Base-by-base conservation (phyloP, 2,888 invertebrate genomes). In the Drosophila vallismaia region DNA sequence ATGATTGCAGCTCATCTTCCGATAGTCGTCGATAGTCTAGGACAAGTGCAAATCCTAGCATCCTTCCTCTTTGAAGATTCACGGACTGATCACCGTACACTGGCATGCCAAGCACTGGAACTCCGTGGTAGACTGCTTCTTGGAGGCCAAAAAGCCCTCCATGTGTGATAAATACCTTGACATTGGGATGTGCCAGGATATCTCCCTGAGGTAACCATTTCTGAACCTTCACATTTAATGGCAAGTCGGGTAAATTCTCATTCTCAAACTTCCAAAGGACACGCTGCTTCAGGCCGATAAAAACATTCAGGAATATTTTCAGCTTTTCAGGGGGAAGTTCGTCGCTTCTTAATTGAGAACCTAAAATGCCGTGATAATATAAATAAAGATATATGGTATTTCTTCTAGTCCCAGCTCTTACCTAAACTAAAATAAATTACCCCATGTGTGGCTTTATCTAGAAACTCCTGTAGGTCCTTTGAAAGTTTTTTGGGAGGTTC, bases 151-250 rank as follows among this genome's bases (percentile, higher is more conserved):
- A 82, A 0, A 88, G 73, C 0, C 89, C 89, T 0, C 91, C 92
- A 29, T 92, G 92, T 0, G 90, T 84, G 9, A 92, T 91, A 60
- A 92, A 92, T 0, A 92, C 74, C 62, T 88, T 91, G 0, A 92
- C 77, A 62, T 92, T 92, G 0, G 84, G 89, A 80, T 92, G 92
- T 0, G 88, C 91, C 75, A 90, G 55, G 14, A 93, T 89, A 73
- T 92, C 92, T 48, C 86, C 89, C 75, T 93, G 93, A 0, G 93
- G 93, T 62, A 93, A 79, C 93, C 93, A 93, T 38, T 91, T 91
- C 26, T 88, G 84, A 0, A 92, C 59, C 72, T 90, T 88, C 0
- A 93, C 82, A 75, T 92, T 92, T 4, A 75, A 53, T 0, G 92
- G 90, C 51, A 91, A 52, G 46, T 91, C 77, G 3, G 89, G 79